Conservation (phyloP, 1,140 invertebrate genomes). For the Drosophila tsacasi region DNA sequence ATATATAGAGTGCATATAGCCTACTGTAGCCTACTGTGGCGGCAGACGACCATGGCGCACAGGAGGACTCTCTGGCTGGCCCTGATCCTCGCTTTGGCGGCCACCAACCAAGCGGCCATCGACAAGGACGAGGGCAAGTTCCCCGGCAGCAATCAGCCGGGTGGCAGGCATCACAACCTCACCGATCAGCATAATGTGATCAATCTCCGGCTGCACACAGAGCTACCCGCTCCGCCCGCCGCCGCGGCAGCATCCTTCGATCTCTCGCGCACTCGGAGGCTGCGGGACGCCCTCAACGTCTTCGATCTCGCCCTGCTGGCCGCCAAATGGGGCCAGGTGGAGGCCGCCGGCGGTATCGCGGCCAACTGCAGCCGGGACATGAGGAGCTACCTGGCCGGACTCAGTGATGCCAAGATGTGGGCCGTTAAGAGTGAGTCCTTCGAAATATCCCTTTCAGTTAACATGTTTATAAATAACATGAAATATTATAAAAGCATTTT, state of each 20-base stretch:
- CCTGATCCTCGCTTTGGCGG: conserved; percentile 32
- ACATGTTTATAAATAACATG: background rate
- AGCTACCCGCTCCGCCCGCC: background rate
- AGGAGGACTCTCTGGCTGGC: conserved; percentile 41
- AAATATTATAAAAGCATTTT: background rate
- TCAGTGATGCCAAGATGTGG: conserved; percentile 88
- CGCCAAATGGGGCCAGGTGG: conserved; percentile 85
- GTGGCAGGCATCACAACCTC: conserved; percentile 10
- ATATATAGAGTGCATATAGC: conserved; percentile 11
- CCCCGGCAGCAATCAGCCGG: background rate
- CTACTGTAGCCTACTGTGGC: conserved; percentile 21
- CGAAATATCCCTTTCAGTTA: background rate
- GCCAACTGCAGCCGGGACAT: conserved; percentile 87
- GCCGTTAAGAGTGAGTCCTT: conserved; percentile 88
- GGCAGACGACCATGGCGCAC: conserved; percentile 7
- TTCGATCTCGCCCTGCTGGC: conserved; percentile 86
- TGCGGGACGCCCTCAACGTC: conserved; percentile 86
- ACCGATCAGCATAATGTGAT: conserved; percentile 68
- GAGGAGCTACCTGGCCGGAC: conserved; percentile 88
- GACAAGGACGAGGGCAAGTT: conserved; percentile 67
- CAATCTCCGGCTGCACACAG: conserved; percentile 63
- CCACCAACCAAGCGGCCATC: conserved; percentile 54
- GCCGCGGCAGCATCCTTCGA: conserved; percentile 34
- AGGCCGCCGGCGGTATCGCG: conserved; percentile 69
- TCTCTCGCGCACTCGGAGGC: conserved; percentile 75